Percentiles rank a stretch among this genome's conserved stretches.
Evolutionary conservation across 2,888 invertebrate species (phyloP).

Genomic region (Crematogaster levior): DNA sequence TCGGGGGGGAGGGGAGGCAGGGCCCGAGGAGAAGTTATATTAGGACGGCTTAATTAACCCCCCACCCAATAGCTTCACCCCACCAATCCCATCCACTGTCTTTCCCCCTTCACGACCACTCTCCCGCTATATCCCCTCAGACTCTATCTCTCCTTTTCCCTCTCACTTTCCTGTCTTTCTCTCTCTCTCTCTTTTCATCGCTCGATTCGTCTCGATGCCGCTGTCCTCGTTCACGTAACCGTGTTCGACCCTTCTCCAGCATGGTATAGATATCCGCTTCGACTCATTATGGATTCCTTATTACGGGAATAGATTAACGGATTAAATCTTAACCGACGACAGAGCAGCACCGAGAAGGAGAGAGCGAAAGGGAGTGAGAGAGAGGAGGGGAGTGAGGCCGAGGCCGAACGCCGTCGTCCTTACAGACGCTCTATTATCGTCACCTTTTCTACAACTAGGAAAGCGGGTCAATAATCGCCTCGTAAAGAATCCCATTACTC

Average conservation of each 20-base stretch:
- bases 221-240: slow-evolving; percentile 57
- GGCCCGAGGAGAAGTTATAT: slow-evolving; percentile 80
- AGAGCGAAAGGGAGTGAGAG: slow-evolving; percentile 16
- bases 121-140: slow-evolving; percentile 44
- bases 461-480: slow-evolving; percentile 77
- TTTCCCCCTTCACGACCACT: slow-evolving; percentile 57
- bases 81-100: slow-evolving; percentile 72
- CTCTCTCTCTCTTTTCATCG: slow-evolving; percentile 42
- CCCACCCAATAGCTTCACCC: slow-evolving; percentile 72
- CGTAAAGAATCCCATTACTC: slow-evolving; percentile 74
- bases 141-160: slow-evolving; percentile 7
- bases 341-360: slow-evolving; percentile 44
- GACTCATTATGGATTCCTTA: slow-evolving; percentile 80
- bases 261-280: slow-evolving; percentile 69
- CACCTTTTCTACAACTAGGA: slow-evolving; percentile 67
- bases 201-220: slow-evolving; percentile 40
- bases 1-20: slow-evolving; percentile 71
- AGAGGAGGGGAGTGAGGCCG: slow-evolving; percentile 40
- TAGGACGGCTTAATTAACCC: slow-evolving; percentile 82
- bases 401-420: slow-evolving; percentile 40
- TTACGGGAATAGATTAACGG: slow-evolving; percentile 80
- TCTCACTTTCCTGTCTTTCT: slow-evolving; percentile 31
- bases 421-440: slow-evolving; percentile 61
- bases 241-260: slow-evolving; percentile 65
- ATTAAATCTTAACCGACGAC: slow-evolving; percentile 77